Conservation (phyloP, 2,888 invertebrate species). For the Yponomeuta malinellus region DNA sequence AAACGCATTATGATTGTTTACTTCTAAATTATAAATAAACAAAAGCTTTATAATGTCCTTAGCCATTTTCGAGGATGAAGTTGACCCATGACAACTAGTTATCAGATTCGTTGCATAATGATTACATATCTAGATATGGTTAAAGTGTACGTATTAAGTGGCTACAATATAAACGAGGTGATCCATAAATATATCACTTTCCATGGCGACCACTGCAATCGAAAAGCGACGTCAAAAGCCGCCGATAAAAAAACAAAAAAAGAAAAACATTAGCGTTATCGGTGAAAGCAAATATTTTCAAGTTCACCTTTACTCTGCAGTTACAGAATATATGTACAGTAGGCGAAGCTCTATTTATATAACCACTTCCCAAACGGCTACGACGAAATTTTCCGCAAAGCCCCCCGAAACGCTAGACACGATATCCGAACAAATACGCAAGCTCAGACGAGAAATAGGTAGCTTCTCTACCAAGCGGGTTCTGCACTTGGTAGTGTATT, state of each 20-base stretch:
- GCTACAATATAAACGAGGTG: not conserved
- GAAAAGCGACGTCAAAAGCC: not conserved
- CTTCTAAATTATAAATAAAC: no score
- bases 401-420: not conserved
- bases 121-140: no score
- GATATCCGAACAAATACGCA: not conserved
- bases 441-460: not conserved
- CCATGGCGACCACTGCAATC: not conserved
- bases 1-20: no score
- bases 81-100: no score
- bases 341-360: not conserved
- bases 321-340: not conserved
- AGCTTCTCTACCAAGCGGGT: not conserved
- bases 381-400: not conserved
- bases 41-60: no score
- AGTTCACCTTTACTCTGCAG: not conserved
- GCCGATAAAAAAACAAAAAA: slow-evolving; percentile 1
- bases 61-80: no score
- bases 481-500: slow-evolving; percentile 21
- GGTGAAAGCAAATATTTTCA: not conserved
- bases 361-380: not conserved
- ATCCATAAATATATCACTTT: not conserved
- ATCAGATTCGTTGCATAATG: no score
- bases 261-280: not conserved
- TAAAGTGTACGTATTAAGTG: no score